Evolutionary conservation across 2,797 vertebrate genomes (phyloP).

Genomic region (Sitta carolinensis): DNA sequence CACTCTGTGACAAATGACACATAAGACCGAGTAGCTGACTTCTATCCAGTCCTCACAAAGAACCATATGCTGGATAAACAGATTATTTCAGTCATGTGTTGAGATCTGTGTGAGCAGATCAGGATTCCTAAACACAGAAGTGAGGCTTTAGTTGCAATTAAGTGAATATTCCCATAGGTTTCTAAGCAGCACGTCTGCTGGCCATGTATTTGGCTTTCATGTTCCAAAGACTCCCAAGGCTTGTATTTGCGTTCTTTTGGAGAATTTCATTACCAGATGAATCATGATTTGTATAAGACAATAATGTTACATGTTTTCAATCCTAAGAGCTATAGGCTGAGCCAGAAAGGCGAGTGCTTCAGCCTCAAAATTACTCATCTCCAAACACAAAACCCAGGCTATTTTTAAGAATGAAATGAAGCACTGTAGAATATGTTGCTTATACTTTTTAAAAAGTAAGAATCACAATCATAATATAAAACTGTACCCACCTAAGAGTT

Average conservation of each 20-base stretch:
- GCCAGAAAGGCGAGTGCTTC: background rate
- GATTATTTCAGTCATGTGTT: conserved; percentile 48
- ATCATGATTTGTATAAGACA: background rate
- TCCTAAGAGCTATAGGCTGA: background rate
- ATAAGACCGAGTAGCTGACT: background rate
- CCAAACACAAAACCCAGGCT: background rate
- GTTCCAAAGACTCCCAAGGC: background rate
- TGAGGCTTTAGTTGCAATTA: background rate
- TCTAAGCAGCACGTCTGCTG: background rate
- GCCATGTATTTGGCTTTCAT: background rate
- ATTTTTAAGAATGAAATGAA: background rate
- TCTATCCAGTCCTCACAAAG: background rate
- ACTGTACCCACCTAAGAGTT: background rate
- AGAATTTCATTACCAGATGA: background rate
- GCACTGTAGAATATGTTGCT: background rate
- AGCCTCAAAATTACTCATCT: background rate
- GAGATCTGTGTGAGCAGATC: conserved; percentile 29
- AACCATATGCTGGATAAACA: conserved; percentile 35
- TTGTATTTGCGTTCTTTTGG: background rate
- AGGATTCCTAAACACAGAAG: conserved; percentile 14
- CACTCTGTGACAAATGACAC: background rate
- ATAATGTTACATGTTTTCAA: background rate
- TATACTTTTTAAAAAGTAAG: background rate
- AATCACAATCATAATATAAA: background rate
- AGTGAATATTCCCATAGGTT: conserved; percentile 18